phyloP scores from a whole-genome alignment of 2,888 invertebrate genomes.

The Lysandra coridon region DNA sequence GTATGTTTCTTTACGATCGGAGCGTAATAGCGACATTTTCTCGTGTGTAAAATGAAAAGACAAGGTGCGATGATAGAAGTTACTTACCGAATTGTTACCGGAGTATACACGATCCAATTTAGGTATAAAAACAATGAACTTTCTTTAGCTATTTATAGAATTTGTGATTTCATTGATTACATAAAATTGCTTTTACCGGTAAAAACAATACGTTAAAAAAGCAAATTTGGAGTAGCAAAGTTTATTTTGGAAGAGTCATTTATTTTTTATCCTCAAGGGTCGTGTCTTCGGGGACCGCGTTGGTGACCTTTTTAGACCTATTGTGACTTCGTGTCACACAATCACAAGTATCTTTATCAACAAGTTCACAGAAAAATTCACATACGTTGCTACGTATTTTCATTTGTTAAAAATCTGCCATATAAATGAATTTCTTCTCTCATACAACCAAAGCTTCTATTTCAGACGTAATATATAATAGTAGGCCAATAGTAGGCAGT shows the following conservation, averaged over 20 bases:
- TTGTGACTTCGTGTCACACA: background rate
- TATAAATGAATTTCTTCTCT: no score
- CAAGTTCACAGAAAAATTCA: no score
- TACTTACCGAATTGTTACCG: background rate
- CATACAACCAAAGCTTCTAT: no score
- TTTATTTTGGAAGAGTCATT: slow-evolving; percentile 5
- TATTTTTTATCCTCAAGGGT: background rate
- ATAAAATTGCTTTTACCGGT: background rate
- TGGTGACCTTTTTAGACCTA: background rate
- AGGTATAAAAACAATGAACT: background rate
- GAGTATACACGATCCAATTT: background rate
- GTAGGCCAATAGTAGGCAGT: no score
- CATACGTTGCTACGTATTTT: no score
- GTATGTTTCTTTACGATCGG: no score
- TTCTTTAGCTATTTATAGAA: background rate
- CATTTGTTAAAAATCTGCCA: no score
- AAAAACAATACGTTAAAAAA: background rate
- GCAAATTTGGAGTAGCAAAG: background rate
- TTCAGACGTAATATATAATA: no score
- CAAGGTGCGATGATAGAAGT: background rate
- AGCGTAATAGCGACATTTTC: no score
- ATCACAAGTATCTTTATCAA: background rate
- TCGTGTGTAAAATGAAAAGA: background rate
- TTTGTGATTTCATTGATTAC: background rate
- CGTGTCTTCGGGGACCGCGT: background rate